Percentiles rank a stretch among this genome's conserved stretches.
Conservation (phyloP, 2,888 invertebrate genomes). For the Acronicta alni region DNA sequence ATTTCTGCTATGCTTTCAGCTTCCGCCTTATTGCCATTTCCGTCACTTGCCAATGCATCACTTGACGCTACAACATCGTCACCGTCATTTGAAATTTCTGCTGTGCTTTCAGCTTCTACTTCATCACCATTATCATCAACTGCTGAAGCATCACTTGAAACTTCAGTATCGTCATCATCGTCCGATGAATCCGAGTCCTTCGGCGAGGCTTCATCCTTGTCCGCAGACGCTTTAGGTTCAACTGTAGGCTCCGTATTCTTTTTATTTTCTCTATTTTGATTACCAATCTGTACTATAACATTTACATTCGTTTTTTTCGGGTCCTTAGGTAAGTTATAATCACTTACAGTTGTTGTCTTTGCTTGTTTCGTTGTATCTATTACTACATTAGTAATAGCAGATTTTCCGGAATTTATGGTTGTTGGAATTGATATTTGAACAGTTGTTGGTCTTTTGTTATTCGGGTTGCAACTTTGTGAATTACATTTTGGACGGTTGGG, state of each 20-base stretch:
- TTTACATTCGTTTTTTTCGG: conserved; percentile 25
- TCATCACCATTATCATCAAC: background rate
- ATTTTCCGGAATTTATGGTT: conserved; percentile 5
- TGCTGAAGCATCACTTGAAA: background rate
- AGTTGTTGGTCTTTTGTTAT: conserved; percentile 19
- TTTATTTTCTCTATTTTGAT: conserved; percentile 4
- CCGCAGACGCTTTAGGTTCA: too few relatives aligned
- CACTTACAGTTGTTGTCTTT: background rate
- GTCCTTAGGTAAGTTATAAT: background rate
- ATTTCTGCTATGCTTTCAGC: background rate
- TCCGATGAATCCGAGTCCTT: background rate
- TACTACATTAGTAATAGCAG: conserved; percentile 58
- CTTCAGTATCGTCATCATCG: background rate
- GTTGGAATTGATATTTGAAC: conserved; percentile 52
- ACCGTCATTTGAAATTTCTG: background rate
- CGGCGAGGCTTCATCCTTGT: background rate
- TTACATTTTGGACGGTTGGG: conserved; percentile 17
- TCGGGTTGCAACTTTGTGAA: conserved; percentile 17
- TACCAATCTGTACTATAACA: conserved; percentile 20
- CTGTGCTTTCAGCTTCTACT: background rate
- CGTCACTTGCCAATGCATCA: background rate
- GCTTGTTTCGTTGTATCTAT: conserved; percentile 53
- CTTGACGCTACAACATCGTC: background rate
- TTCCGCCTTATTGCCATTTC: background rate
- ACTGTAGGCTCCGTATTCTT: background rate